Base-by-base conservation (phyloP, 2,113 vertebrate species). In the Rhynchomys soricoides region DNA sequence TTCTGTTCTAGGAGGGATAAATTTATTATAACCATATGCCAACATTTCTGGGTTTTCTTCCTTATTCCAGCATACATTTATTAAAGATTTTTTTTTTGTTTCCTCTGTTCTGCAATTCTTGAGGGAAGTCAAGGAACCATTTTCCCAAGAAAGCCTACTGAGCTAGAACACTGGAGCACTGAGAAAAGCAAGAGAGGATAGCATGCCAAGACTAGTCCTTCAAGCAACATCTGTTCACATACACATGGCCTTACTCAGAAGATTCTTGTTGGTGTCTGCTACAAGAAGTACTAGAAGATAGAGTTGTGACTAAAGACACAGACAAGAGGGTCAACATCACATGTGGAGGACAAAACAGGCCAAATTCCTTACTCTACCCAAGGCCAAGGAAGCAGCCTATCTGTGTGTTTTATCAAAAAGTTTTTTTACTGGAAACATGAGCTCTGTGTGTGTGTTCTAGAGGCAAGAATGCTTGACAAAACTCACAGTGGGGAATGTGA, bases 101-200 rank as follows among this genome's bases (percentile, higher is more conserved):
- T 82, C 45, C 31, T 55, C n/a, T 70, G 4, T 89, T 87, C 62
- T 68, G 24, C 74, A 87, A 92, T 88, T 96, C 79, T 87, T 48
- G 31, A 79, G 29, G 19, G 40, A 96, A 68, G 7, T 86, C 50
- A 91, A 94, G 21, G 3, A 86, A 45, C 57, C 26, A 85, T 24
- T 93, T n/a, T 66, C 52, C 37, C 11, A 55, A 89, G 50, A 86
- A 6, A 87, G 10, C 29, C 6, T 19, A 55, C 3, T 26, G 19
- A 64, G 55, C 91, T 4, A 66, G 68, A 91, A 86, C 57, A 90
- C 21, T 73, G 48, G 1, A 55, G 73, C 19, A 73, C 66, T 3
- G 15, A 87, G 31, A 73, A 96, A 83, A 94, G 66, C 57, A 68
- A 59, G 64, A 90, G 26, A 45, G 3, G n/a, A 37, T 43, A 24